phyloP scores from a whole-genome alignment of 2,888 invertebrate genomes.

The Acanthoscelides obtectus region DNA sequence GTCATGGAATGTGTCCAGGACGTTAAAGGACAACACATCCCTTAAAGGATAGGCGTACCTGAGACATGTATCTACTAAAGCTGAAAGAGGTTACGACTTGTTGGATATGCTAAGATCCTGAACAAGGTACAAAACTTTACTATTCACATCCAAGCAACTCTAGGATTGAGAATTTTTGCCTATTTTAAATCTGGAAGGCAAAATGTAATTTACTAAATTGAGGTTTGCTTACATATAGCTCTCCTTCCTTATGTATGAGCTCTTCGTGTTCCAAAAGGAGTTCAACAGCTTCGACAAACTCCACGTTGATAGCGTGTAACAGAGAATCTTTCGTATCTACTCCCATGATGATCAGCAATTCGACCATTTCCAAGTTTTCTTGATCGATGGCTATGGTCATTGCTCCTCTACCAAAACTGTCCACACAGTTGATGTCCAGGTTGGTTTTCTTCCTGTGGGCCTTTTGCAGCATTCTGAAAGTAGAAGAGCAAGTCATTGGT shows the following conservation, averaged over 20 bases:
- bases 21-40: too few relatives aligned
- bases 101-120: too few relatives aligned
- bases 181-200: too few relatives aligned
- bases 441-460: slow-evolving; percentile 60
- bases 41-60: too few relatives aligned
- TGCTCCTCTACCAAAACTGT: slow-evolving; percentile 86
- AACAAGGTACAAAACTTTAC: too few relatives aligned
- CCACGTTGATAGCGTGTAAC: slow-evolving; percentile 88
- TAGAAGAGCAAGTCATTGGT: too few relatives aligned
- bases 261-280: slow-evolving; percentile 87
- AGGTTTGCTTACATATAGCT: slow-evolving; percentile 61
- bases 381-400: slow-evolving; percentile 89
- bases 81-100: too few relatives aligned
- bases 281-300: slow-evolving; percentile 95
- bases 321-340: slow-evolving; percentile 84
- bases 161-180: too few relatives aligned
- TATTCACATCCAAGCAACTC: too few relatives aligned
- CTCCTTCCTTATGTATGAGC: slow-evolving; percentile 69
- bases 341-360: slow-evolving; percentile 81
- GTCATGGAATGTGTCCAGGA: too few relatives aligned
- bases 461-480: slow-evolving; percentile 62
- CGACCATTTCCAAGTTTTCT: slow-evolving; percentile 95
- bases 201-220: not conserved
- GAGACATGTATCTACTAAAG: too few relatives aligned
- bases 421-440: slow-evolving; percentile 87